Evolutionary conservation across 2,797 vertebrate genomes (phyloP), one percentile per base, ranked within the genome.

Genomic region (Eupleurogrammus muticus): DNA sequence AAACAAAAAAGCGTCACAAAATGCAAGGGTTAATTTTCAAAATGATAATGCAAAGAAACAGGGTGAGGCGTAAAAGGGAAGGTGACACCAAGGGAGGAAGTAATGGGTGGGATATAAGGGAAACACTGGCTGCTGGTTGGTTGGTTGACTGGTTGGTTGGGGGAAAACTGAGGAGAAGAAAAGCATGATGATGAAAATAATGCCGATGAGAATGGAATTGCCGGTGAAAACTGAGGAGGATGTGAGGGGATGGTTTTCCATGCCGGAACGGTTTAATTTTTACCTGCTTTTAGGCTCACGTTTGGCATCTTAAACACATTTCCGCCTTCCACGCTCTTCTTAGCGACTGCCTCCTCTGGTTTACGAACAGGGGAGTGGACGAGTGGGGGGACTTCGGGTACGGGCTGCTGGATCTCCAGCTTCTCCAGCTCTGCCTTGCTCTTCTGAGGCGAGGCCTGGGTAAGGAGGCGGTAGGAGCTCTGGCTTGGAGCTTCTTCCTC

Each of bases 211-310:
- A 19, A 82, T 73, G 82, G 70, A 81, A 24, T 70, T 52, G 86
- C 63, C 79, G 44, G 38, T 71, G 70, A 73, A 44, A 85, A 87
- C 75, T 78, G 71, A 81, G 65, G 75, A 72, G 72, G 65, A 72
- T 69, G 78, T 53, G 49, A 55, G 46, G 52, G 49, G 69, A 32
- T 75, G 66, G 70, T 64, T 63, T 64, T 83, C 85, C 89, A 90
- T 89, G 85, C 76, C 28, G 14, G 78, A 63, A 82, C 58, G 67
- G 73, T 54, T 83, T 77, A 77, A 71, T 3, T 56, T 88, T 94
- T 94, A 95, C 94, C 94, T 95, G 91, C 73, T 83, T 60, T 87
- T 69, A 90, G 61, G 71, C 84, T 93, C 90, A 93, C 52, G 76
- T 81, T 89, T 35, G 91, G 83, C 81, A 91, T 85, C 85, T 85